Percentiles rank a stretch among this genome's conserved stretches.
phyloP scores from a whole-genome alignment of 64 coral and sea anemone genomes.

The Montipora cactus region DNA sequence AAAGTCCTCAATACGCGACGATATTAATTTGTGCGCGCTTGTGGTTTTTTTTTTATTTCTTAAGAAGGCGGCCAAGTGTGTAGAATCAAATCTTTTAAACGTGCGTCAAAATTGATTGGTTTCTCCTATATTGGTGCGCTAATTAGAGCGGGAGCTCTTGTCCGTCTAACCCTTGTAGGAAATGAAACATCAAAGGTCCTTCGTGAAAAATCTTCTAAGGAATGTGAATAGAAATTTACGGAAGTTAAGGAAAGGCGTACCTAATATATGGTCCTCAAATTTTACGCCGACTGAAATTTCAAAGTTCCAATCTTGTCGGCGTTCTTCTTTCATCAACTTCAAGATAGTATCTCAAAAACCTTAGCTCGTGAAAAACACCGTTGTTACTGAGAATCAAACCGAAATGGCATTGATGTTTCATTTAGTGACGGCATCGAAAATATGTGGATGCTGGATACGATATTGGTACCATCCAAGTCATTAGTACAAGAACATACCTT shows the following conservation, averaged over 20 bases:
- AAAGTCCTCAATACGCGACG: not conserved
- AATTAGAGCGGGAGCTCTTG: not conserved
- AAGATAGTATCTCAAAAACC: not conserved
- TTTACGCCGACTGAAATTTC: not conserved
- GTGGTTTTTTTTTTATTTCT: not conserved
- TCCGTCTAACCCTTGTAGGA: not conserved
- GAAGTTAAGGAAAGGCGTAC: not conserved
- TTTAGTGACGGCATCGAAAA: not conserved
- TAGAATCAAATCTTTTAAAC: too few relatives aligned
- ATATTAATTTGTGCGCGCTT: not conserved
- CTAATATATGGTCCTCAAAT: not conserved
- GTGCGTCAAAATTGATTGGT: not conserved
- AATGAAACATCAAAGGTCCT: not conserved
- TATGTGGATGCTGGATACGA: not conserved
- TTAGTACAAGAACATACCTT: constrained; percentile 67
- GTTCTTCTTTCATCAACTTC: not conserved
- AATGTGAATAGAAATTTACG: not conserved
- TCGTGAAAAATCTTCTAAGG: not conserved
- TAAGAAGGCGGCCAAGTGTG: not conserved
- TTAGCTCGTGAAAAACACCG: not conserved
- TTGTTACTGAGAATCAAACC: not conserved
- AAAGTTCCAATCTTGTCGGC: not conserved
- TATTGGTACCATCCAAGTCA: not conserved
- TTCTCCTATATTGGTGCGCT: not conserved
- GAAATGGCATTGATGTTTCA: not conserved